These are phyloP conservation scores for Drosophila micromelanica DNA, from an alignment of 1,140 invertebrate species.

Conservation along the genomic window DNA sequence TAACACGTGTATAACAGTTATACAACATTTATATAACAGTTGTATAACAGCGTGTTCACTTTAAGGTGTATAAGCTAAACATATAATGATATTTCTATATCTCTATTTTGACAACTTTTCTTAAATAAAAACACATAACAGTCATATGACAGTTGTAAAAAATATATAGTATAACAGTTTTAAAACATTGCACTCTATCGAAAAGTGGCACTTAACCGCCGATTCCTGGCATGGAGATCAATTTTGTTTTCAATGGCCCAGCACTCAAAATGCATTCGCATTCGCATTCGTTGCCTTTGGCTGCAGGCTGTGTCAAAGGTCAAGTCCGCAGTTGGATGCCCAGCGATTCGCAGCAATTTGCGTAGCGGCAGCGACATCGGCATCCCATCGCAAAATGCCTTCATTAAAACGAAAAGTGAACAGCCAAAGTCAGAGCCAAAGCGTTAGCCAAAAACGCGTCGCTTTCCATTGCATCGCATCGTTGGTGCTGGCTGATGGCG, in stretches of 20 bases:
- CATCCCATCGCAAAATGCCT: conserved; percentile 45
- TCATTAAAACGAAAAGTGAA: conserved; percentile 49
- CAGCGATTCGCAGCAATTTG: not conserved
- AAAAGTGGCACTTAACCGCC: conserved; percentile 15
- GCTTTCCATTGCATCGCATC: not conserved
- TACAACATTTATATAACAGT: too few relatives aligned
- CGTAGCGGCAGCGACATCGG: not conserved
- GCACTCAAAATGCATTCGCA: conserved; percentile 16
- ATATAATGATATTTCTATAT: too few relatives aligned
- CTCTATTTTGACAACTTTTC: too few relatives aligned
- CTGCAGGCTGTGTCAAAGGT: conserved; percentile 28
- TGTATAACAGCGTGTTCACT: not conserved
- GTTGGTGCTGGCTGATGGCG: conserved; percentile 7
- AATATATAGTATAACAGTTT: conserved; percentile 10
- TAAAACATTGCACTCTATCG: not conserved
- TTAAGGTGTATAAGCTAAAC: too few relatives aligned
- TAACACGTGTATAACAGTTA: conserved; percentile 10
- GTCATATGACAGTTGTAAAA: conserved; percentile 5
- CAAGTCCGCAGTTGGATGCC: conserved; percentile 14
- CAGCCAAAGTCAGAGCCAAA: conserved; percentile 8
- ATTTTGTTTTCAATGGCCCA: conserved; percentile 17
- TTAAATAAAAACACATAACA: conserved; percentile 1
- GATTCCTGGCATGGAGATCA: conserved; percentile 17
- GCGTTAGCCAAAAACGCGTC: conserved; percentile 26
- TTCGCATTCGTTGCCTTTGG: conserved; percentile 2